A percentile compares a stretch with the other conserved stretches of the same genome.
phyloP scores from a whole-genome alignment of 2,113 vertebrate species.

The Xyrauchen texanus region DNA sequence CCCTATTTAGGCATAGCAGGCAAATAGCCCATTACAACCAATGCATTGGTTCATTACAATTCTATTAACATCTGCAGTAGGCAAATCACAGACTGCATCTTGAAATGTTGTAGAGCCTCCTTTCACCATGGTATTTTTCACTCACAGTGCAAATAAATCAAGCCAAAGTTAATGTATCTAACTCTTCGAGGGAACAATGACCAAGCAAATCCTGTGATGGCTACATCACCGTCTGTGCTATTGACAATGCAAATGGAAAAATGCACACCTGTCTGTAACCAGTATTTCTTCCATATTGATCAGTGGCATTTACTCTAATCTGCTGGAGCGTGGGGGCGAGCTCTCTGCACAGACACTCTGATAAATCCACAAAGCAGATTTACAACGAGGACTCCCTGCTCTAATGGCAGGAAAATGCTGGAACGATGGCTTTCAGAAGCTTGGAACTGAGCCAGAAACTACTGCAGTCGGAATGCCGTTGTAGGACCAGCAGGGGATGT shows the following conservation, averaged over 20 bases:
- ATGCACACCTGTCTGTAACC: slow-evolving; percentile 47
- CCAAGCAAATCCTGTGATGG: background rate
- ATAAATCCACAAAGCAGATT: slow-evolving; percentile 52
- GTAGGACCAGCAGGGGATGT: slow-evolving; percentile 7
- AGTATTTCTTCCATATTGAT: slow-evolving; percentile 48
- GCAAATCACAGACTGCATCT: background rate
- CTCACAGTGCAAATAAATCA: background rate
- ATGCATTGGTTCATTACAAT: slow-evolving; percentile 18
- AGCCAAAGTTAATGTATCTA: background rate
- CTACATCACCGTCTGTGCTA: slow-evolving; percentile 23
- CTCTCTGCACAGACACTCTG: slow-evolving; percentile 35
- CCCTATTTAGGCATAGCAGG: background rate
- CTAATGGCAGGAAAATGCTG: slow-evolving; percentile 52
- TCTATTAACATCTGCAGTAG: slow-evolving; percentile 16
- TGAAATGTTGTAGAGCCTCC: background rate
- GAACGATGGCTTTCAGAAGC: slow-evolving; percentile 36
- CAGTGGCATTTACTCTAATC: slow-evolving; percentile 50
- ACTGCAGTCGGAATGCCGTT: background rate
- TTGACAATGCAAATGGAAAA: slow-evolving; percentile 45
- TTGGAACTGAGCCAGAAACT: slow-evolving; percentile 49
- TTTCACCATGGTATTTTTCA: background rate
- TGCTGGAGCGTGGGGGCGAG: slow-evolving; percentile 25
- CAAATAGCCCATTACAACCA: background rate
- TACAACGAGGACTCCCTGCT: slow-evolving; percentile 27
- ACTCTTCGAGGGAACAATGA: slow-evolving; percentile 5